Conservation (phyloP, 2,797 vertebrate genomes). For the Mormyrus hasselquistii region DNA sequence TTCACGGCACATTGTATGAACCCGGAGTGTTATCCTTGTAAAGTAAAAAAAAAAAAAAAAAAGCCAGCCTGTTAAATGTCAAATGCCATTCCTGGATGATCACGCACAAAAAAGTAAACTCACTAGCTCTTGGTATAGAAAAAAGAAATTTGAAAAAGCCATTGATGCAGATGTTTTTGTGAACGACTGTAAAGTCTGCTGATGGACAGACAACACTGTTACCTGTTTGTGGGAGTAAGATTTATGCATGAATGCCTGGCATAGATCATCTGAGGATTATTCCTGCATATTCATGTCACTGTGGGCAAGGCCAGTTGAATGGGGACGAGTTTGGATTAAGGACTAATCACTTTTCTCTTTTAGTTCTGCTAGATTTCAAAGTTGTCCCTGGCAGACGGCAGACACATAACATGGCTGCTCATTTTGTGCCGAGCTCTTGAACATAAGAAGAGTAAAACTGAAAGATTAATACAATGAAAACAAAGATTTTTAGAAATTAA, state of each 20-base stretch:
- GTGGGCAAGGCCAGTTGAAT: slow-evolving; percentile 39
- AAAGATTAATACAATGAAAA: slow-evolving; percentile 93
- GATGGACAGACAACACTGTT: not conserved
- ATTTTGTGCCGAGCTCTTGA: slow-evolving; percentile 84
- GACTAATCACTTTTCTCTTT: slow-evolving; percentile 78
- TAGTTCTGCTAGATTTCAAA: slow-evolving; percentile 38
- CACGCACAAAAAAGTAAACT: not conserved
- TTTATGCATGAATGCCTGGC: not conserved
- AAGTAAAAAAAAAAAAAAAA: not conserved
- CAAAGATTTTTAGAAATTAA: slow-evolving; percentile 83
- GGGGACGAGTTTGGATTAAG: slow-evolving; percentile 56
- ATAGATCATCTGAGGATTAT: not conserved
- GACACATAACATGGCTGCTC: slow-evolving; percentile 56
- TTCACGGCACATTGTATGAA: not conserved
- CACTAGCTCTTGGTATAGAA: not conserved
- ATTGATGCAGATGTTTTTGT: not conserved
- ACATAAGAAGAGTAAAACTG: slow-evolving; percentile 84
- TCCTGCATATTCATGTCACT: slow-evolving; percentile 24
- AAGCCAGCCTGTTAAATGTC: not conserved
- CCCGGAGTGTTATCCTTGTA: not conserved
- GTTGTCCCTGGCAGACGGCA: slow-evolving; percentile 48
- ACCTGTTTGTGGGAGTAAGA: not conserved
- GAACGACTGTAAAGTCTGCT: not conserved
- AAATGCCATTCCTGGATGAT: not conserved
- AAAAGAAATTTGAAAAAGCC: not conserved